These are phyloP conservation scores for Ericerus pela DNA, from an alignment of 1,140 invertebrate species.

Conservation along the genomic window DNA sequence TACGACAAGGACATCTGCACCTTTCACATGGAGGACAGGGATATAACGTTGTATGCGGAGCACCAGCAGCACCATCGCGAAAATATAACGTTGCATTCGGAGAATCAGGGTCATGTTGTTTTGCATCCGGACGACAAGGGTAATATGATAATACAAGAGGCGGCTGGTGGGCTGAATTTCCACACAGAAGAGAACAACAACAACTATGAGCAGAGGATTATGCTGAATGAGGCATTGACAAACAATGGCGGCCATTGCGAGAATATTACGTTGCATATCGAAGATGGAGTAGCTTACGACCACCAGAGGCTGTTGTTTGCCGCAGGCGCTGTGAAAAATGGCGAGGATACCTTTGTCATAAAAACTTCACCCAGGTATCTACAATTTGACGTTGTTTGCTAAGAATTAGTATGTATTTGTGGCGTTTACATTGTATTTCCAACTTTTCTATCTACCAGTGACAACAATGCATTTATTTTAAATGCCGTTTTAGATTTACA, in stretches of 20 bases:
- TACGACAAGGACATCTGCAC: conserved; percentile 1
- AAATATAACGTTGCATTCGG: conserved; percentile 7
- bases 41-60: not conserved
- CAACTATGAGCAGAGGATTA: not conserved
- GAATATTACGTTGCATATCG: conserved; percentile 6
- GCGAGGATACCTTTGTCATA: not conserved
- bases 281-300: no score
- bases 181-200: conserved; percentile 2
- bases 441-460: no score
- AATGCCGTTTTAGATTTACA: no score
- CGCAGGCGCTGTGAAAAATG: not conserved
- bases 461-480: no score
- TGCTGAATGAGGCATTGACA: not conserved
- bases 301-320: not conserved
- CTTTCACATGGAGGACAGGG: conserved; percentile 3
- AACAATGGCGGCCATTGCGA: not conserved
- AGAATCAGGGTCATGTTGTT: conserved; percentile 2
- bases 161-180: not conserved
- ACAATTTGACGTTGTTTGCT: no score
- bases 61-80: no score
- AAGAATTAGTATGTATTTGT: no score
- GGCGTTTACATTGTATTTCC: no score
- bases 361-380: not conserved
- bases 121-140: not conserved
- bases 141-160: not conserved